These are phyloP conservation scores for Prunella strophiata DNA, from an alignment of 2,797 vertebrate species.

Conservation along the genomic window DNA sequence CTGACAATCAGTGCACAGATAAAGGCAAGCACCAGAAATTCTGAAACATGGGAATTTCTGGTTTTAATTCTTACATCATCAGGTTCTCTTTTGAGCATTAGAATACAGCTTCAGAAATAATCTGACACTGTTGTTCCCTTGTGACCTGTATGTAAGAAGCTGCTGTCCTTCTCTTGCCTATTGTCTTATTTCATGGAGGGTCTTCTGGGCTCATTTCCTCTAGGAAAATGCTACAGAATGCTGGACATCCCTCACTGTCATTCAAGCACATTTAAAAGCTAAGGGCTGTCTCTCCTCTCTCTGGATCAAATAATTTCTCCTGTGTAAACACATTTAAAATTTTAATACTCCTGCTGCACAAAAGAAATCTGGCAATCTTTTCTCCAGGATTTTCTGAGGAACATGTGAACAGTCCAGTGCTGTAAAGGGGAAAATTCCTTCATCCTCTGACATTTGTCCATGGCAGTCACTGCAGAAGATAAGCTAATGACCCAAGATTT, in stretches of 20 bases:
- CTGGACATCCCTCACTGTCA: not conserved
- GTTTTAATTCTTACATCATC: not conserved
- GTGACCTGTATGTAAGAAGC: not conserved
- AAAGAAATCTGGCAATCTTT: not conserved
- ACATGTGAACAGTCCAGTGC: conserved; percentile 22
- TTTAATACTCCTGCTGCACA: not conserved
- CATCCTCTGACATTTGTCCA: conserved; percentile 37
- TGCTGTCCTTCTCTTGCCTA: not conserved
- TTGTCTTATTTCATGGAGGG: not conserved
- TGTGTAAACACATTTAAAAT: not conserved
- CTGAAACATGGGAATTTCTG: not conserved
- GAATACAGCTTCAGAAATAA: not conserved
- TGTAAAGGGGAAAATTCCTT: conserved; percentile 42
- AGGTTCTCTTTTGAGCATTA: not conserved
- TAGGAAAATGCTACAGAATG: not conserved
- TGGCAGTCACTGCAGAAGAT: conserved; percentile 60
- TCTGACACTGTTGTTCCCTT: not conserved
- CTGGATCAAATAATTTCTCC: not conserved
- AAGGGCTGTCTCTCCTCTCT: not conserved
- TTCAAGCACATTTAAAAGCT: not conserved
- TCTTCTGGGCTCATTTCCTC: not conserved
- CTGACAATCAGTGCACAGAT: not conserved
- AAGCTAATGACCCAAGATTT: conserved; percentile 67
- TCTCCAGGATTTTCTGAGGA: conserved; percentile 41
- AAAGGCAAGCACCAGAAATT: not conserved